A percentile compares a stretch with the other conserved stretches of the same genome.
These are phyloP conservation scores for Tetragnatha versicolor DNA, from an alignment of 1,140 invertebrate genomes.

Conservation along the genomic window DNA sequence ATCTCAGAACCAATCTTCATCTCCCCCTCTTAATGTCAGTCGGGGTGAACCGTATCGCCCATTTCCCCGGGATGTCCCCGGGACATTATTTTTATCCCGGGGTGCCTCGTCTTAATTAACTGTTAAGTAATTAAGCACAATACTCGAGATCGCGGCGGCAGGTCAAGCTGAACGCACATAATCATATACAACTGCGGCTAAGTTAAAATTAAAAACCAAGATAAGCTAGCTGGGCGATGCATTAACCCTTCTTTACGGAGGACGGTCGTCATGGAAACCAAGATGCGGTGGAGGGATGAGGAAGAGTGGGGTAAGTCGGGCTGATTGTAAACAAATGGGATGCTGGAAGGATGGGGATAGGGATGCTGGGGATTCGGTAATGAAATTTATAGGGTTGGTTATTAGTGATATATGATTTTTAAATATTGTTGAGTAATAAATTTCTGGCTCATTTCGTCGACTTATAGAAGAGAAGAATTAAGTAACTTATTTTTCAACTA, in stretches of 20 bases:
- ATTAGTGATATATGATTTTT: no score
- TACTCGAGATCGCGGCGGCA: constrained; percentile 26
- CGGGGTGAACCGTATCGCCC: neutral
- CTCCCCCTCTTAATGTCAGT: no score
- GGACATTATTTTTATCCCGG: constrained; percentile 45
- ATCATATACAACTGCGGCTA: neutral
- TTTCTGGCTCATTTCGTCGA: no score
- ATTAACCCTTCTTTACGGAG: neutral
- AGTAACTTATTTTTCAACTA: no score
- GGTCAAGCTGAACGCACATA: constrained; percentile 14
- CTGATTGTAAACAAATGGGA: neutral
- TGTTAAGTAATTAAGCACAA: constrained; percentile 51
- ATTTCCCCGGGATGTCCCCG: neutral
- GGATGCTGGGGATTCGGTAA: no score
- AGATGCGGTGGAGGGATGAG: neutral
- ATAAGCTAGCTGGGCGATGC: constrained; percentile 25
- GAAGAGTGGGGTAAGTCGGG: constrained; percentile 20
- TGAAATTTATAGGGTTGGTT: no score
- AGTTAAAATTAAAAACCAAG: constrained; percentile 47
- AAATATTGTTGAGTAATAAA: no score
- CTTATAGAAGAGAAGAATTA: no score
- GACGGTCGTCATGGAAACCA: constrained; percentile 11
- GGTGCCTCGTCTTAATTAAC: constrained; percentile 39
- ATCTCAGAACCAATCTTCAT: no score
- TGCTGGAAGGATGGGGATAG: no score